Evolutionary conservation across 2,797 vertebrate species (phyloP).

Genomic region (Thunnus albacares): DNA sequence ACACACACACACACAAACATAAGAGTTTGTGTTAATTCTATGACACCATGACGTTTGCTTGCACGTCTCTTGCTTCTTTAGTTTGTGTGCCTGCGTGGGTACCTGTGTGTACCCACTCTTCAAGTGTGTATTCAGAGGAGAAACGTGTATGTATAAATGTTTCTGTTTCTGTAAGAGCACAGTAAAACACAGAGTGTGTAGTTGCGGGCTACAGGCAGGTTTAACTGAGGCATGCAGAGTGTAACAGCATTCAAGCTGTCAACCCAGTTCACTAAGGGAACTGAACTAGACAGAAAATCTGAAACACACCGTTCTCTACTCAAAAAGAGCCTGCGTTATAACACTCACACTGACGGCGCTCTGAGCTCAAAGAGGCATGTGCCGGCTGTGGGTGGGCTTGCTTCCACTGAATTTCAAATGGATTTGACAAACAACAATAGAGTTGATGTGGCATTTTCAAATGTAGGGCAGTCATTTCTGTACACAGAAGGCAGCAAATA

Average conservation of each 20-base stretch:
- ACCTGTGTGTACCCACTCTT: background rate
- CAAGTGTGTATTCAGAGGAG: slow-evolving; percentile 22
- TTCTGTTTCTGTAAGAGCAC: slow-evolving; percentile 24
- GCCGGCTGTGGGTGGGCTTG: slow-evolving; percentile 61
- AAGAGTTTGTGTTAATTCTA: background rate
- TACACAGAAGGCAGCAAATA: slow-evolving; percentile 37
- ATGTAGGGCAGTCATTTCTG: slow-evolving; percentile 66
- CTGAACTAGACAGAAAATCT: slow-evolving; percentile 57
- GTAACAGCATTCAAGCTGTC: slow-evolving; percentile 55
- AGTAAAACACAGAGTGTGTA: slow-evolving; percentile 26
- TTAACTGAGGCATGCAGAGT: slow-evolving; percentile 37
- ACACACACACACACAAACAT: background rate
- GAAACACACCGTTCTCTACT: slow-evolving; percentile 43
- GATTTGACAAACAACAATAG: slow-evolving; percentile 72
- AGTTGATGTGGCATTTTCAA: slow-evolving; percentile 75
- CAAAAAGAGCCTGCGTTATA: slow-evolving; percentile 41
- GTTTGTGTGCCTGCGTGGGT: background rate
- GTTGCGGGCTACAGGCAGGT: slow-evolving; percentile 24
- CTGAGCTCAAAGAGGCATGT: slow-evolving; percentile 52
- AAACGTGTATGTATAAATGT: slow-evolving; percentile 16
- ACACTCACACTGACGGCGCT: slow-evolving; percentile 34
- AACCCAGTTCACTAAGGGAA: slow-evolving; percentile 48
- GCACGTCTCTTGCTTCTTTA: background rate
- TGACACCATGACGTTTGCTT: background rate
- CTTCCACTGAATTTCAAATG: slow-evolving; percentile 63